Base-by-base conservation (phyloP, 2,113 vertebrate species). In the Pipra filicauda region DNA sequence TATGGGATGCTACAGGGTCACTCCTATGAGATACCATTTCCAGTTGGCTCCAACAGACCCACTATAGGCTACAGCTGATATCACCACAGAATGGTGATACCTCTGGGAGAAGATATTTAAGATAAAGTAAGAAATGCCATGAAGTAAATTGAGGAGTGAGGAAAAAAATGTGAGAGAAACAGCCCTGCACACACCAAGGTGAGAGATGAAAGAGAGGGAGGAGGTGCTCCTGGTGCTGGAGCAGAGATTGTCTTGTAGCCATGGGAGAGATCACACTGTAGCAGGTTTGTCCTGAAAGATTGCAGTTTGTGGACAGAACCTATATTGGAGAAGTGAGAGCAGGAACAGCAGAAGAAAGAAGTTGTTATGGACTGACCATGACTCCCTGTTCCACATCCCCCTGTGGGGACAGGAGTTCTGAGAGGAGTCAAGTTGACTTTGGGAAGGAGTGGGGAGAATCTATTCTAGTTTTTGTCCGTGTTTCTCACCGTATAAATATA, bases 41-140 rank as follows among this genome's bases (percentile, higher is more conserved):
- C 46, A 64, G 3, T 4, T 3, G 2, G 4, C 9, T 89, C 13
- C 67, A 84, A 3, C 0, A 4, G 28, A 22, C 22, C 30, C 15
- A 1, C 1, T 17, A 31, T 20, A 39, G 15, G 20, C 6, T 6
- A 33, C 8, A 61, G 11, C 15, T 46, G 39, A 67, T 27, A 28
- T 27, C 26, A 52, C 6, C n/a, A 9, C 22, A 31, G 33, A 28
- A 6, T 27, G 2, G 18, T 33, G 43, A 14, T 18, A 15, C 3
- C 4, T 33, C 14, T 37, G 18, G 15, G 46, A 44, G 75, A 65
- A 23, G 2, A 2, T 78, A 15, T 52, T 37, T 52, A 28, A 61
- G 30, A 52, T 2, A 58, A 3, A 2, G 12, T 67, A 24, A 73
- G 30, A 85, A 88, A 15, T 5, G 1, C 3, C 9, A 13, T 15